Conservation (phyloP, 2,888 invertebrate species). For the Pachycephus smyrnensis region DNA sequence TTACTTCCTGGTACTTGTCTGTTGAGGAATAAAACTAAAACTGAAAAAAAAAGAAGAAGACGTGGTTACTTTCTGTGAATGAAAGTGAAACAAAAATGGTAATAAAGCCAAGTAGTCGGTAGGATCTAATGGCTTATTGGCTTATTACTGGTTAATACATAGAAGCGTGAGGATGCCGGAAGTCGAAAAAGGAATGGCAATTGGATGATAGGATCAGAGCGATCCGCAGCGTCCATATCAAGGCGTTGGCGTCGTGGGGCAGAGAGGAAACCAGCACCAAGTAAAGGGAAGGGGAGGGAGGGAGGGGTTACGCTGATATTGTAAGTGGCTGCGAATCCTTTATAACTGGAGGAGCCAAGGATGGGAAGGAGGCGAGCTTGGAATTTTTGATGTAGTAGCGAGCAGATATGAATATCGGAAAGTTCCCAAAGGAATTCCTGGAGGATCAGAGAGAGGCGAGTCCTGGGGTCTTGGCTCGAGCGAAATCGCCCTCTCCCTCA, state of each 20-base stretch:
- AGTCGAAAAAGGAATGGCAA: neutral
- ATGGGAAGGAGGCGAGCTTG: constrained; percentile 53
- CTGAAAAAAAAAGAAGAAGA: neutral
- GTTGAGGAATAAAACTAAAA: neutral
- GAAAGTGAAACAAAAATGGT: neutral
- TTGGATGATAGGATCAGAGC: neutral
- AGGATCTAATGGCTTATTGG: neutral
- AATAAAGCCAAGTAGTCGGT: neutral
- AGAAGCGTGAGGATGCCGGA: neutral
- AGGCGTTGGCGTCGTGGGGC: neutral
- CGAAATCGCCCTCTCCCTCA: neutral
- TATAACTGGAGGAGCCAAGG: constrained; percentile 53
- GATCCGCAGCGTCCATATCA: neutral
- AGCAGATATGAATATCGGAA: constrained; percentile 65
- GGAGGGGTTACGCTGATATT: constrained; percentile 48
- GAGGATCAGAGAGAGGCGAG: constrained; percentile 39
- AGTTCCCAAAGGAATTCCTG: constrained; percentile 65
- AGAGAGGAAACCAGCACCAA: neutral
- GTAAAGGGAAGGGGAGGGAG: constrained; percentile 4
- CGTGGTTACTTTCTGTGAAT: neutral
- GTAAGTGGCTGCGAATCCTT: constrained; percentile 65
- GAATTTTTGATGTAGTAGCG: constrained; percentile 64
- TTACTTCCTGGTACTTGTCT: neutral
- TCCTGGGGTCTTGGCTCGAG: neutral
- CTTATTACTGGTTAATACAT: neutral